phyloP scores from a whole-genome alignment of 2,888 invertebrate genomes.

The Tetranychus piercei region DNA sequence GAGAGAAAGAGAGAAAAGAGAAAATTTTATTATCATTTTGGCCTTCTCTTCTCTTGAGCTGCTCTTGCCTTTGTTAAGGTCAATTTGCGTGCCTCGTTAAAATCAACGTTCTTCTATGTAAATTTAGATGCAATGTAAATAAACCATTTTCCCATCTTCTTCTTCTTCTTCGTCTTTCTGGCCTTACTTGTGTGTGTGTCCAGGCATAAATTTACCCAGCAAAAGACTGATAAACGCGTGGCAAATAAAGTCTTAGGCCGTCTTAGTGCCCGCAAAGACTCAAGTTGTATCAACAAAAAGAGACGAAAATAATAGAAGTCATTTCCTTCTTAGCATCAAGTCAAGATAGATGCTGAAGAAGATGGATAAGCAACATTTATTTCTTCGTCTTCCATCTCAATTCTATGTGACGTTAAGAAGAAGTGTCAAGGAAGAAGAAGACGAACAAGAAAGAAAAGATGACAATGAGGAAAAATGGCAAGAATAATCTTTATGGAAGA shows the following conservation, averaged over 20 bases:
- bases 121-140: background rate
- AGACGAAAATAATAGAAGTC: background rate
- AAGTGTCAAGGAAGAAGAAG: too few relatives aligned
- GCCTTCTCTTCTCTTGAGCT: background rate
- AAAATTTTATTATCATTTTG: background rate
- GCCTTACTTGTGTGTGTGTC: background rate
- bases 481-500: background rate
- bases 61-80: background rate
- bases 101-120: background rate
- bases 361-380: background rate
- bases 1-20: background rate
- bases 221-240: background rate
- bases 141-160: constrained; percentile 1
- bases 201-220: background rate
- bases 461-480: too few relatives aligned
- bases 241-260: background rate
- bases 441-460: too few relatives aligned
- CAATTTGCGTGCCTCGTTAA: background rate
- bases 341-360: background rate
- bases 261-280: background rate
- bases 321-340: background rate
- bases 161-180: background rate
- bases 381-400: too few relatives aligned
- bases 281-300: background rate
- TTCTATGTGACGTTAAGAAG: too few relatives aligned